These are phyloP conservation scores for Subanguina moxae DNA, from an alignment of 1,140 invertebrate species.

Conservation along the genomic window DNA sequence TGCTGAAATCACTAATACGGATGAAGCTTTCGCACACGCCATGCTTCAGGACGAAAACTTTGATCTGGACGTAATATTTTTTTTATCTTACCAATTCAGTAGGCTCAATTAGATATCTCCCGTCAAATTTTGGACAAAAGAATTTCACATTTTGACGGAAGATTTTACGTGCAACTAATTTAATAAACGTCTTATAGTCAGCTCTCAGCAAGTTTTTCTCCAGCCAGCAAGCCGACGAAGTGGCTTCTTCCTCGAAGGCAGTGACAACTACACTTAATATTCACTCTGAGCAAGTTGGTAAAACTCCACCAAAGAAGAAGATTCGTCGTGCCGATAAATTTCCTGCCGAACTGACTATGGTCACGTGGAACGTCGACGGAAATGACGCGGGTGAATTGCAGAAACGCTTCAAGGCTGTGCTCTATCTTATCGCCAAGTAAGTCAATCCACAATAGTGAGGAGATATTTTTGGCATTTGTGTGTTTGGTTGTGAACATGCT, in stretches of 20 bases:
- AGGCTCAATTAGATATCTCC: too few species aligned
- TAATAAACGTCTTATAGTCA: conserved; percentile 6
- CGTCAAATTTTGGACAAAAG: background rate
- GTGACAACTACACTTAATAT: background rate
- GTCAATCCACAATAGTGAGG: too few species aligned
- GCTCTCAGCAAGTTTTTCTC: conserved; percentile 24
- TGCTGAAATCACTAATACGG: conserved; percentile 41
- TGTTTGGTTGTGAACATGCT: too few species aligned
- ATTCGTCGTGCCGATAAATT: conserved; percentile 12
- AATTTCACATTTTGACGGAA: conserved; percentile 3
- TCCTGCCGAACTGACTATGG: conserved; percentile 50
- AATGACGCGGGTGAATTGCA: conserved; percentile 64
- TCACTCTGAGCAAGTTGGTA: background rate
- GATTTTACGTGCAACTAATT: conserved; percentile 3
- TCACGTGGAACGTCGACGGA: conserved; percentile 70
- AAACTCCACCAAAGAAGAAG: background rate
- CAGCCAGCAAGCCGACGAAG: conserved; percentile 7
- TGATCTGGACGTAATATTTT: conserved; percentile 31
- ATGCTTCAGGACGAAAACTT: conserved; percentile 42
- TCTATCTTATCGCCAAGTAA: conserved; percentile 64
- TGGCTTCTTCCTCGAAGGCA: background rate
- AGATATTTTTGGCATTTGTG: too few species aligned
- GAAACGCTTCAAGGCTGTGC: conserved; percentile 63
- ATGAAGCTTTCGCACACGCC: conserved; percentile 42
- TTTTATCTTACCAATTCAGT: too few species aligned